phyloP scores from a whole-genome alignment of 1,140 invertebrate species.

The Antheraea pernyi region DNA sequence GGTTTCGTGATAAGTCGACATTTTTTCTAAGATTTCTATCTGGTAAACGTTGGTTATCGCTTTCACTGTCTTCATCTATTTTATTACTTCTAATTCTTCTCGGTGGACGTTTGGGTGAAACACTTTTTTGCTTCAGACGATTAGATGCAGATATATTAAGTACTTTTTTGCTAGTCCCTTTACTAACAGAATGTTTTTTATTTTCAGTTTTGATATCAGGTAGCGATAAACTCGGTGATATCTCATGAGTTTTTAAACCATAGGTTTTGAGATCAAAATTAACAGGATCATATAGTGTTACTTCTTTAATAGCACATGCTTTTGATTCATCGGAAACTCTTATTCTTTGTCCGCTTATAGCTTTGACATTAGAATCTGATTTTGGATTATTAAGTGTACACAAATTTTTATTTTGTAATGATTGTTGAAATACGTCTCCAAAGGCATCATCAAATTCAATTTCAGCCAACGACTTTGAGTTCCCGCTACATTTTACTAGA shows the following conservation, averaged over 20 bases:
- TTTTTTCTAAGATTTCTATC: slow-evolving; percentile 57
- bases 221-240: slow-evolving; percentile 55
- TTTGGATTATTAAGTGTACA: slow-evolving; percentile 41
- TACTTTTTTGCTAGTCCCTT: slow-evolving; percentile 59
- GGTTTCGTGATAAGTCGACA: slow-evolving; percentile 31
- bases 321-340: slow-evolving; percentile 74
- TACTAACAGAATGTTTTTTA: slow-evolving; percentile 57
- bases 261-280: slow-evolving; percentile 73
- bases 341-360: slow-evolving; percentile 80
- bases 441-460: slow-evolving; percentile 70
- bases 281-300: slow-evolving; percentile 67
- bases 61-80: slow-evolving; percentile 73
- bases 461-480: slow-evolving; percentile 58
- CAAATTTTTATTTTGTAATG: slow-evolving; percentile 46
- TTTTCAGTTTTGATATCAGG: slow-evolving; percentile 71
- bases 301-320: slow-evolving; percentile 50
- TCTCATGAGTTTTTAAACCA: slow-evolving; percentile 59
- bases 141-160: slow-evolving; percentile 46
- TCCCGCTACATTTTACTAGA: slow-evolving; percentile 80
- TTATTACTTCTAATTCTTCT: slow-evolving; percentile 61
- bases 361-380: slow-evolving; percentile 77
- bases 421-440: slow-evolving; percentile 60
- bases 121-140: slow-evolving; percentile 69
- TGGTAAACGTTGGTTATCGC: slow-evolving; percentile 63
- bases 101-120: slow-evolving; percentile 69